Evolutionary conservation across 2,113 vertebrate genomes (phyloP).

Genomic region (Dicrurus megarhynchus): DNA sequence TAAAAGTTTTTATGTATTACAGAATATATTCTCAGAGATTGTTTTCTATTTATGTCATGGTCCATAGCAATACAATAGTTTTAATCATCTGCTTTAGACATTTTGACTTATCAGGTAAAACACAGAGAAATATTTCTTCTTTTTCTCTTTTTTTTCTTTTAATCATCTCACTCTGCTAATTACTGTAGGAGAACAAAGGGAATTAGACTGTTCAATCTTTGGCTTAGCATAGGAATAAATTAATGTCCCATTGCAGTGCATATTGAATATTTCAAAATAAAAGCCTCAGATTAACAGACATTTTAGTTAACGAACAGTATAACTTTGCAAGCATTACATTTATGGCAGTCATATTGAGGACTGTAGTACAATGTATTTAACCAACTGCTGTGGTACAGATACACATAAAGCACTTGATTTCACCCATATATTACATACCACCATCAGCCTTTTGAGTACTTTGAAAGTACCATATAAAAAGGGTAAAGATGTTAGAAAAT

Average conservation of each 20-base stretch:
- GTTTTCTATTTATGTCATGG: background rate
- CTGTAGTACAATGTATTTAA: background rate
- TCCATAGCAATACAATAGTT: background rate
- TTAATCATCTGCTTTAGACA: background rate
- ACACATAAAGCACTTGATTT: background rate
- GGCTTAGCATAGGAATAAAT: background rate
- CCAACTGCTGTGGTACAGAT: background rate
- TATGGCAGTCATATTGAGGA: background rate
- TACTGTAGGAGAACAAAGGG: background rate
- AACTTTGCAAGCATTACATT: background rate
- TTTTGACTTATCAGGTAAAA: background rate
- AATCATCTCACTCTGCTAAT: background rate
- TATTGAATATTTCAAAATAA: background rate
- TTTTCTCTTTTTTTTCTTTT: background rate
- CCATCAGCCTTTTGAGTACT: background rate
- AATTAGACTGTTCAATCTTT: background rate
- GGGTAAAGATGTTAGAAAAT: background rate
- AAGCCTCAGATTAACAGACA: background rate
- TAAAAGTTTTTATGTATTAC: background rate
- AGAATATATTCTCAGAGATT: background rate
- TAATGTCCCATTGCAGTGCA: background rate
- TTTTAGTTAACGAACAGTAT: background rate
- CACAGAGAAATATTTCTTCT: background rate
- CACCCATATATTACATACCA: background rate
- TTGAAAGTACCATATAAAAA: background rate